phyloP scores from a whole-genome alignment of 2,888 invertebrate genomes.

The Agrypnus murinus region DNA sequence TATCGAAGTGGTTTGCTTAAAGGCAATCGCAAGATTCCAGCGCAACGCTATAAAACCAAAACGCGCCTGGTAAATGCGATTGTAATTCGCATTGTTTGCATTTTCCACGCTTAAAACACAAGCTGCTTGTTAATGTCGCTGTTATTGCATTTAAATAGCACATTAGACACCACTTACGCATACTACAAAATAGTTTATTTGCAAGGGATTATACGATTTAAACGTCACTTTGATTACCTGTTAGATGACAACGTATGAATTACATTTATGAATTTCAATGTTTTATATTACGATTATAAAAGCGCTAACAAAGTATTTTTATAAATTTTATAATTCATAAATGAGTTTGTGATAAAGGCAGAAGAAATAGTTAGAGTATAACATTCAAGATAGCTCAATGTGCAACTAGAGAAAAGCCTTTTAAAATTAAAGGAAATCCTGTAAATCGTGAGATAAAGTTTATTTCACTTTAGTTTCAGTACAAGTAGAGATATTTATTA shows the following conservation, averaged over 20 bases:
- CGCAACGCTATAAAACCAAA: slow-evolving; percentile 48
- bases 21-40: slow-evolving; percentile 52
- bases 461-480: not conserved
- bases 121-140: slow-evolving; percentile 57
- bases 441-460: slow-evolving; percentile 16
- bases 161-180: slow-evolving; percentile 57
- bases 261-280: no score
- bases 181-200: slow-evolving; percentile 50
- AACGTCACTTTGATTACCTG: slow-evolving; percentile 30
- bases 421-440: no score
- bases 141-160: slow-evolving; percentile 60
- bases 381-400: no score
- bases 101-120: slow-evolving; percentile 56
- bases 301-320: no score
- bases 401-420: no score
- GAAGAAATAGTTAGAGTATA: no score
- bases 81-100: slow-evolving; percentile 62
- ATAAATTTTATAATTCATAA: no score
- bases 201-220: slow-evolving; percentile 29
- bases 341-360: no score
- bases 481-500: slow-evolving; percentile 4
- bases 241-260: not conserved
- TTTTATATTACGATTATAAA: no score
- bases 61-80: slow-evolving; percentile 58
- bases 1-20: slow-evolving; percentile 41